A percentile compares a stretch with the other conserved stretches of the same genome.
Evolutionary conservation across 2,113 vertebrate species (phyloP).

Genomic region (Nothoprocta perdicaria): DNA sequence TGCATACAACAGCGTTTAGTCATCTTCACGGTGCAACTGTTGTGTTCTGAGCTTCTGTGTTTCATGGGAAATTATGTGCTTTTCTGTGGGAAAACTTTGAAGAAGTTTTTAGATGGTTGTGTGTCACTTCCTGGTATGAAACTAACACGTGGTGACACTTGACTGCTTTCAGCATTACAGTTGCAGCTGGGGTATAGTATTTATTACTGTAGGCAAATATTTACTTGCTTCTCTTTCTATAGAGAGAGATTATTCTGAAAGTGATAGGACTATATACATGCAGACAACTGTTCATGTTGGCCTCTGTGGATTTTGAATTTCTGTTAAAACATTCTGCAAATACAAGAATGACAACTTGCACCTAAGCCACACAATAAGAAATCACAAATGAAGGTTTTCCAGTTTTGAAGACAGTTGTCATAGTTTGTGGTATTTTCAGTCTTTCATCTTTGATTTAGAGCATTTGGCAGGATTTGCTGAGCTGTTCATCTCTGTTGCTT

Average conservation of each 20-base stretch:
- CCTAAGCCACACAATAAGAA: not conserved
- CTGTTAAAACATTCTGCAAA: not conserved
- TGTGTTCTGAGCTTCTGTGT: not conserved
- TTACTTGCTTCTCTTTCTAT: not conserved
- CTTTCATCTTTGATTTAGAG: not conserved
- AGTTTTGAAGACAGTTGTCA: not conserved
- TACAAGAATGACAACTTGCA: not conserved
- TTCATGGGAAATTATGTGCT: not conserved
- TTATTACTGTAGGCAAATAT: not conserved
- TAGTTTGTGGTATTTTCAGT: not conserved
- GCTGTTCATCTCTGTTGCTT: fast-evolving
- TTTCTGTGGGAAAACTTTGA: not conserved
- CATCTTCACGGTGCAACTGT: not conserved
- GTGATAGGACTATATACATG: not conserved
- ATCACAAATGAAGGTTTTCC: not conserved
- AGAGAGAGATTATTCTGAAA: not conserved
- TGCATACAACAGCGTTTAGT: not conserved
- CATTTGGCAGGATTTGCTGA: not conserved
- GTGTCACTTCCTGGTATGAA: constrained; percentile 38
- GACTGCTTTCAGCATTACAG: not conserved
- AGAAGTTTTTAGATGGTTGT: not conserved
- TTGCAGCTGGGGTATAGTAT: constrained; percentile 1
- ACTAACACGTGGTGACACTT: not conserved
- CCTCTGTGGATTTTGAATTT: not conserved
- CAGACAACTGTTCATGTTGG: not conserved